A percentile compares a stretch with the other conserved stretches of the same genome.
Evolutionary conservation across 2,797 vertebrate species (phyloP).

Genomic region (Hirundo rustica): DNA sequence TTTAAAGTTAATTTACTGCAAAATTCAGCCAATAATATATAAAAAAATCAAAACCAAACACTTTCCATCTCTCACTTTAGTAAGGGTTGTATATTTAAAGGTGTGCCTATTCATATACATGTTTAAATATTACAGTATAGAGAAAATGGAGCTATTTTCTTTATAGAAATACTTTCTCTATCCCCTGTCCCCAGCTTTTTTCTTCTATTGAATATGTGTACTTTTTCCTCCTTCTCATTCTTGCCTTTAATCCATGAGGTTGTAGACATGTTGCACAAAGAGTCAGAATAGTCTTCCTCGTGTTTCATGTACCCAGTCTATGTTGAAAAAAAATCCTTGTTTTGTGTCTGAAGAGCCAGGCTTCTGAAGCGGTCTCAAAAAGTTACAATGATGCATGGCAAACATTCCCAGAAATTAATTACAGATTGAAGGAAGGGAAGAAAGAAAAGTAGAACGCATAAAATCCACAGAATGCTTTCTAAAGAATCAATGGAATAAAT

Average conservation of each 20-base stretch:
- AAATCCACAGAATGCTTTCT: constrained; percentile 43
- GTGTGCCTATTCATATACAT: background rate
- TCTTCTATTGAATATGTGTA: background rate
- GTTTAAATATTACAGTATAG: background rate
- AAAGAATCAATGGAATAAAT: constrained; percentile 25
- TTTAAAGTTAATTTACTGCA: background rate
- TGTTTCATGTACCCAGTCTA: background rate
- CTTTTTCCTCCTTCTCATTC: background rate
- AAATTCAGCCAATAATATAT: background rate
- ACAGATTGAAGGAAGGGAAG: constrained; percentile 9
- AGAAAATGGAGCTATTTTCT: background rate
- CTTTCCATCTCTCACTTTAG: background rate
- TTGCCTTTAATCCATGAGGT: background rate
- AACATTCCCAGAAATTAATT: constrained; percentile 44
- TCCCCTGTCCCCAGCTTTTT: background rate
- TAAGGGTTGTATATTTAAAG: background rate
- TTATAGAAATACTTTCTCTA: background rate
- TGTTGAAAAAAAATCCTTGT: background rate
- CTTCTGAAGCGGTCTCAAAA: background rate
- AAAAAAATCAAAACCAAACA: background rate
- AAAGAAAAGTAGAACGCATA: constrained; percentile 23
- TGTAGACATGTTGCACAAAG: background rate
- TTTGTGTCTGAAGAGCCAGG: background rate
- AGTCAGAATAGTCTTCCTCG: background rate
- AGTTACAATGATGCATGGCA: background rate